phyloP scores from a whole-genome alignment of 2,113 vertebrate genomes.

The Zapornia atra region DNA sequence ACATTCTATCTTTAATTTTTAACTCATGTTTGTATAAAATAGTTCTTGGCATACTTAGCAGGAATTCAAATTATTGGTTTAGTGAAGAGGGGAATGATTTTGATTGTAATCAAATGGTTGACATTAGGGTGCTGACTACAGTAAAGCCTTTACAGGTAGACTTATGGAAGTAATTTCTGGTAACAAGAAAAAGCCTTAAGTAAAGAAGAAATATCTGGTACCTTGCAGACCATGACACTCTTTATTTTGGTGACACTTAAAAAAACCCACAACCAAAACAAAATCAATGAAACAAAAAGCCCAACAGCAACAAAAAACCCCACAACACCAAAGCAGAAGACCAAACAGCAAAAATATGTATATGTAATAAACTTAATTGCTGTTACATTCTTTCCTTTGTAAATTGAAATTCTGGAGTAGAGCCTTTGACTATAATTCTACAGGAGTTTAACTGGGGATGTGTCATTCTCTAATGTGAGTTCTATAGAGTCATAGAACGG shows the following conservation, averaged over 20 bases:
- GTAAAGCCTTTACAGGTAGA: not conserved
- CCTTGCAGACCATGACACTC: not conserved
- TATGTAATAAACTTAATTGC: not conserved
- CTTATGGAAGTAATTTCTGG: not conserved
- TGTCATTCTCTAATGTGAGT: not conserved
- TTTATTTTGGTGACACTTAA: not conserved
- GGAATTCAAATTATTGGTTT: not conserved
- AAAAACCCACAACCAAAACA: too few relatives aligned
- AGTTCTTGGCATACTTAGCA: not conserved
- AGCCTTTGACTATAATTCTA: not conserved
- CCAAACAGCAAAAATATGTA: not conserved
- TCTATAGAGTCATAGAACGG: not conserved
- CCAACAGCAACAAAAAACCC: too few relatives aligned
- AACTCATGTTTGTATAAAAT: not conserved
- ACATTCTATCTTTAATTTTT: not conserved
- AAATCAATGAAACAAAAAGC: not conserved
- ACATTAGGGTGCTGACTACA: not conserved
- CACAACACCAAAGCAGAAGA: too few relatives aligned
- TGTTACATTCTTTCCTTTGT: not conserved
- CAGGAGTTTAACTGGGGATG: not conserved
- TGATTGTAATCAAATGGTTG: not conserved
- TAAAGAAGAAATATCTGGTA: not conserved
- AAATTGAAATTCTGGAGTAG: not conserved
- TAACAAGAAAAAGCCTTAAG: not conserved
- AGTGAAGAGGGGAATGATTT: not conserved